Percentiles rank a stretch among this genome's conserved stretches.
Conservation (phyloP, 2,888 invertebrate genomes). For the Amphipoea lucens region DNA sequence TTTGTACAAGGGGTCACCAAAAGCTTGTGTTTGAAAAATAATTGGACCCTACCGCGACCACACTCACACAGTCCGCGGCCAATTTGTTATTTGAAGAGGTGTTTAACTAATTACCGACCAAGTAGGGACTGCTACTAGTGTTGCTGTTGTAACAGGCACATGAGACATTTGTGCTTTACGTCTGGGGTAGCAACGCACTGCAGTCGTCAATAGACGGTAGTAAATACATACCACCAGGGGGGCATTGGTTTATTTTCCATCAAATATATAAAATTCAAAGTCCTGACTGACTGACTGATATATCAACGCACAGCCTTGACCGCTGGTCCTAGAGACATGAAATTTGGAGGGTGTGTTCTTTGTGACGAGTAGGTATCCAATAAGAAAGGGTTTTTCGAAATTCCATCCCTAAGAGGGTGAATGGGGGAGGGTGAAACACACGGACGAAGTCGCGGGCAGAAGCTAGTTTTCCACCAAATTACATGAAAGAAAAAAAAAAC, state of each 20-base stretch:
- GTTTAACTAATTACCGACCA: not conserved
- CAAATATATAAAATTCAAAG: too few species aligned
- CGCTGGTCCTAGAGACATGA: too few species aligned
- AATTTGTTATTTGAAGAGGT: not conserved
- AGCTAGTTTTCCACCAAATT: not conserved
- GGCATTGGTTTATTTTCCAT: not conserved
- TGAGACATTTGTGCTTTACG: not conserved
- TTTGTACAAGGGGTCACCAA: not conserved
- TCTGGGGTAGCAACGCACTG: not conserved
- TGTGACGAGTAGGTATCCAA: too few species aligned
- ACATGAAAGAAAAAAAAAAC: too few species aligned
- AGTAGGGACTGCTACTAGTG: not conserved
- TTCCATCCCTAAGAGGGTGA: too few species aligned
- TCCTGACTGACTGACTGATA: too few species aligned
- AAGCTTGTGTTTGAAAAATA: slow-evolving; percentile 3
- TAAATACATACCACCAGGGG: not conserved
- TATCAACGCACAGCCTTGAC: too few species aligned
- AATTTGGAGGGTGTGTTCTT: too few species aligned
- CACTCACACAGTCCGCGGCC: not conserved
- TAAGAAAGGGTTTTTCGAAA: too few species aligned
- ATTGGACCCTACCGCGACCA: slow-evolving; percentile 1
- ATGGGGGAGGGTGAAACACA: too few species aligned
- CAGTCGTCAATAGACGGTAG: not conserved
- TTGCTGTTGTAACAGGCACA: not conserved
- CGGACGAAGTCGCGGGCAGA: too few species aligned